Conservation (phyloP, 2,113 vertebrate genomes). For the Mastomys coucha region DNA sequence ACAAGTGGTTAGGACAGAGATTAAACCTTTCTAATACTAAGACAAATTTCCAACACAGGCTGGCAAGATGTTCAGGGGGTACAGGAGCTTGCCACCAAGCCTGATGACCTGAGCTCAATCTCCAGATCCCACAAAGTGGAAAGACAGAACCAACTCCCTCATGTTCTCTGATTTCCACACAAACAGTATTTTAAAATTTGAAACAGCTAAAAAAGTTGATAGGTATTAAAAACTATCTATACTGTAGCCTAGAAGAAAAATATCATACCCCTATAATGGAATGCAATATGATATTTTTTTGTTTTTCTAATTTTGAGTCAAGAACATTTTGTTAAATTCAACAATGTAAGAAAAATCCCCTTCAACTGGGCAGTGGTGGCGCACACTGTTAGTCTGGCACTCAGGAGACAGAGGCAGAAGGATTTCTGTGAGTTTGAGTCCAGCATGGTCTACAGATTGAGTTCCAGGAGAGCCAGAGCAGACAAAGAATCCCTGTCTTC, state of each 20-base stretch:
- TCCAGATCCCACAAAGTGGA: background rate
- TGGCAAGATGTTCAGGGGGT: background rate
- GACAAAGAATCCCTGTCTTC: background rate
- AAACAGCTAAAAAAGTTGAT: background rate
- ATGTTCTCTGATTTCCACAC: background rate
- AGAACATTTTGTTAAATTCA: conserved; percentile 16
- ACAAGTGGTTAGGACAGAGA: background rate
- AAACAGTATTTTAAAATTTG: background rate
- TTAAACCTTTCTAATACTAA: background rate
- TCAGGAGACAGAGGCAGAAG: background rate
- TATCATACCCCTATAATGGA: background rate
- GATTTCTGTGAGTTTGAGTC: background rate
- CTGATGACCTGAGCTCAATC: background rate
- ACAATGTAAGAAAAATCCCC: conserved; percentile 4
- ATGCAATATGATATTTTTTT: background rate
- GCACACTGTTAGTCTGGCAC: background rate
- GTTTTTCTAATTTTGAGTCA: background rate
- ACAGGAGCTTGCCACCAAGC: background rate
- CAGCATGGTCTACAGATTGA: background rate
- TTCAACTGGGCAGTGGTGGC: background rate
- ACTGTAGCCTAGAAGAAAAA: background rate
- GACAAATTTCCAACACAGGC: background rate
- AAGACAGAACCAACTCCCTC: background rate
- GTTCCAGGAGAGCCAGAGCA: background rate
- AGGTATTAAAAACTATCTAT: background rate